These are phyloP conservation scores for Patiria pectinifera DNA, from an alignment of 53 echinoderm and acorn worm genomes.

Conservation along the genomic window DNA sequence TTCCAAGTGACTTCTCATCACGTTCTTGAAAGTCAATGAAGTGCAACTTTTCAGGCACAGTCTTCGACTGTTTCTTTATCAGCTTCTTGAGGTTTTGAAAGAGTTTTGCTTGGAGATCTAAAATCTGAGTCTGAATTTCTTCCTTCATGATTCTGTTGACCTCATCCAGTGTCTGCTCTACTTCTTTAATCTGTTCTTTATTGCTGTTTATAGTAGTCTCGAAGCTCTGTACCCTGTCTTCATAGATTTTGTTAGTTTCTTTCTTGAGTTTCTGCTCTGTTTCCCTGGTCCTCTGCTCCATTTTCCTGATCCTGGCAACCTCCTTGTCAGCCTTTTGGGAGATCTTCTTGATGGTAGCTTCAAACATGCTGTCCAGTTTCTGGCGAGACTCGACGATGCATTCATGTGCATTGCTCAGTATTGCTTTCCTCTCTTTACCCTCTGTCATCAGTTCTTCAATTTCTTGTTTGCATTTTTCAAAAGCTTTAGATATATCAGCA, in stretches of 20 bases:
- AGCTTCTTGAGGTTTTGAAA: background rate
- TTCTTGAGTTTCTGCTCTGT: conserved; percentile 9
- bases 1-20: background rate
- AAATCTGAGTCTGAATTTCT: background rate
- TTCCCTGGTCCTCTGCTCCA: too few relatives aligned
- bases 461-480: conserved; percentile 6
- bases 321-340: conserved; percentile 29
- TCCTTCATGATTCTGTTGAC: too few relatives aligned
- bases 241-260: conserved; percentile 3
- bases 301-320: conserved; percentile 25
- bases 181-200: background rate
- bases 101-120: background rate
- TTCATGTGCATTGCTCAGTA: background rate
- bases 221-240: conserved; percentile 14
- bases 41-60: background rate
- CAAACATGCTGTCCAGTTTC: conserved; percentile 31
- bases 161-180: conserved; percentile 8
- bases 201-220: background rate
- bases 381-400: background rate
- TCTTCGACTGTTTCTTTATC: background rate
- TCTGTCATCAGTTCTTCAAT: background rate
- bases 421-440: background rate
- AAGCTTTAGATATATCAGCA: background rate
- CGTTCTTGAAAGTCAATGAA: conserved; percentile 30
- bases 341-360: conserved; percentile 6